A percentile compares a stretch with the other conserved stretches of the same genome.
Evolutionary conservation across 1,140 invertebrate genomes (phyloP).

Genomic region (Agrypnia vestita): DNA sequence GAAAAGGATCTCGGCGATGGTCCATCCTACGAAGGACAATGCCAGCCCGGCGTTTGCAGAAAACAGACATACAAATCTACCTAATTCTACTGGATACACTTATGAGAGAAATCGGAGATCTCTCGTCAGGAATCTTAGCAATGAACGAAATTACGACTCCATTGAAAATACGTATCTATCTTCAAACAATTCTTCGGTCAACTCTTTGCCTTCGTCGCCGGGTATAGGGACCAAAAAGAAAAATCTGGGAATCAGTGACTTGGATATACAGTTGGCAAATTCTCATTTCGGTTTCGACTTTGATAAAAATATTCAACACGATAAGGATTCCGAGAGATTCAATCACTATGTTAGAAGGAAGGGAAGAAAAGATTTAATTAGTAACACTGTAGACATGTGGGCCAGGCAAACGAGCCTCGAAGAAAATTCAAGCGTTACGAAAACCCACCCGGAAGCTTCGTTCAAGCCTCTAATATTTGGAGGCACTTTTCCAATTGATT

Average conservation of each 20-base stretch:
- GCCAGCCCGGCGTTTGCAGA: slow-evolving; percentile 51
- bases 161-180: slow-evolving; percentile 57
- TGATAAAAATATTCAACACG: slow-evolving; percentile 9
- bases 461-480: slow-evolving; percentile 83
- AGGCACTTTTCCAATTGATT: slow-evolving; percentile 87
- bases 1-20: slow-evolving; percentile 57
- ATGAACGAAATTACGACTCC: slow-evolving; percentile 55
- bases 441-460: slow-evolving; percentile 60
- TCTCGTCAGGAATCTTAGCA: slow-evolving; percentile 48
- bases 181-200: slow-evolving; percentile 55
- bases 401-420: slow-evolving; percentile 62
- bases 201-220: slow-evolving; percentile 54
- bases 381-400: slow-evolving; percentile 78
- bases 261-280: slow-evolving; percentile 69
- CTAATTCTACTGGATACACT: slow-evolving; percentile 13
- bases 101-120: slow-evolving; percentile 43
- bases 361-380: slow-evolving; percentile 73
- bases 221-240: slow-evolving; percentile 34
- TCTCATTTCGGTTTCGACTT: slow-evolving; percentile 48
- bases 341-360: slow-evolving; percentile 57
- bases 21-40: slow-evolving; percentile 56
- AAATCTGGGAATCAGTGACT: slow-evolving; percentile 63
- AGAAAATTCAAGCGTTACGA: slow-evolving; percentile 39
- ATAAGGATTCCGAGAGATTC: slow-evolving; percentile 44
- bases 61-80: slow-evolving; percentile 23